A percentile compares a stretch with the other conserved stretches of the same genome.
Evolutionary conservation across 1,140 invertebrate genomes (phyloP).

Genomic region (Zaprionus inermis): DNA sequence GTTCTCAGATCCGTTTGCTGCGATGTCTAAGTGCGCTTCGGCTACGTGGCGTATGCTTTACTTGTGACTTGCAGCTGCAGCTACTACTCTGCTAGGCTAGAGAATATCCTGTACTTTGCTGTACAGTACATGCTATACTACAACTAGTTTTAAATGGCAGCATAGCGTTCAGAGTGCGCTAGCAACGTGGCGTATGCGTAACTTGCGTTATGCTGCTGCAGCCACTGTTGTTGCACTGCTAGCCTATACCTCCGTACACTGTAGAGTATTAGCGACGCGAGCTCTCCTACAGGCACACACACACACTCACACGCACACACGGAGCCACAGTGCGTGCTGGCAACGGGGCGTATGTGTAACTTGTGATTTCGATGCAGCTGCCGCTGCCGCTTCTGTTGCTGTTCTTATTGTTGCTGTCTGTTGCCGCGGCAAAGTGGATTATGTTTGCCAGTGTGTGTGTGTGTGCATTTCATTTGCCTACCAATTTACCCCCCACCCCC

Average conservation of each 20-base stretch:
- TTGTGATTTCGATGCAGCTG: slow-evolving; percentile 50
- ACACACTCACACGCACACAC: neutral
- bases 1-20: too few relatives aligned
- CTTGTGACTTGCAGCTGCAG: too few relatives aligned
- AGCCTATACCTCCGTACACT: too few relatives aligned
- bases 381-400: neutral
- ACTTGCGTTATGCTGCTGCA: neutral
- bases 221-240: too few relatives aligned
- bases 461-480: slow-evolving; percentile 69
- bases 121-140: too few relatives aligned
- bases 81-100: too few relatives aligned
- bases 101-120: too few relatives aligned
- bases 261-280: neutral
- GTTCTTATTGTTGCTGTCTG: slow-evolving; percentile 20
- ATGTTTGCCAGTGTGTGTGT: slow-evolving; percentile 43
- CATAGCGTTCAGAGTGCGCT: too few relatives aligned
- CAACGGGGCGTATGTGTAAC: slow-evolving; percentile 78
- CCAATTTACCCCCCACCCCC: slow-evolving; percentile 39
- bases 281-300: neutral
- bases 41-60: too few relatives aligned
- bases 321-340: slow-evolving; percentile 11
- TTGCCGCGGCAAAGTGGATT: slow-evolving; percentile 67
- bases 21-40: too few relatives aligned
- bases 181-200: neutral
- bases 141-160: too few relatives aligned